phyloP scores from a whole-genome alignment of 2,888 invertebrate species.

The Hypselothyrea guttata region DNA sequence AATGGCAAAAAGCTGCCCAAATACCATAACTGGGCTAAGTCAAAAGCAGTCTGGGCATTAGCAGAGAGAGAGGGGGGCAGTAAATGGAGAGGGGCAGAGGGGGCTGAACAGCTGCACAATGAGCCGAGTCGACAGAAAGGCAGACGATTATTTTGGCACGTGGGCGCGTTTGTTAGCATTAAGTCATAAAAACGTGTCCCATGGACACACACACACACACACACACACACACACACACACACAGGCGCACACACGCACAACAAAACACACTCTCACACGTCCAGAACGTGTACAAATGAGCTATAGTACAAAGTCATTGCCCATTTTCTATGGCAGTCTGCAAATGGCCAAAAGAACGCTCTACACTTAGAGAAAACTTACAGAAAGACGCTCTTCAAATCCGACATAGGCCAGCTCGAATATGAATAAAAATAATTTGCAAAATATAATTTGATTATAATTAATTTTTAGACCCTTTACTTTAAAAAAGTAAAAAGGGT shows the following conservation, averaged over 20 bases:
- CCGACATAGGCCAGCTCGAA: too few species aligned
- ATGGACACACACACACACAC: conserved; percentile 45
- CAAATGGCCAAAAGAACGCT: conserved; percentile 46
- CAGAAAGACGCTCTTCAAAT: too few species aligned
- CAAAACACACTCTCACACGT: conserved; percentile 7
- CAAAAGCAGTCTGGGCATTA: neutral
- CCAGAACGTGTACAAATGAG: conserved; percentile 34
- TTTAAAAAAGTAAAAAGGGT: too few species aligned
- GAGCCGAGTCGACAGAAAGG: conserved; percentile 74
- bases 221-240: conserved; percentile 13
- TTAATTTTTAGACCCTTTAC: too few species aligned
- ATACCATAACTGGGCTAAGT: conserved; percentile 26
- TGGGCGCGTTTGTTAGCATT: conserved; percentile 78
- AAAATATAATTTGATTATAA: too few species aligned
- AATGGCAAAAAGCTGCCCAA: conserved; percentile 52
- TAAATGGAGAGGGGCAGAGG: neutral
- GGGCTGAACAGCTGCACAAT: conserved; percentile 61
- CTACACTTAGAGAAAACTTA: too few species aligned
- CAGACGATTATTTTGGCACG: conserved; percentile 78
- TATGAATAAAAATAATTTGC: too few species aligned
- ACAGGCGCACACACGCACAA: conserved; percentile 10
- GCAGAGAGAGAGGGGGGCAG: neutral
- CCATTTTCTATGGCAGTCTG: conserved; percentile 58
- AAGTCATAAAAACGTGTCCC: conserved; percentile 78
- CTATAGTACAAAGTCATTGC: conserved; percentile 41